phyloP scores from a whole-genome alignment of 1,140 invertebrate genomes.

The Pseudomyrmex dendroicus region DNA sequence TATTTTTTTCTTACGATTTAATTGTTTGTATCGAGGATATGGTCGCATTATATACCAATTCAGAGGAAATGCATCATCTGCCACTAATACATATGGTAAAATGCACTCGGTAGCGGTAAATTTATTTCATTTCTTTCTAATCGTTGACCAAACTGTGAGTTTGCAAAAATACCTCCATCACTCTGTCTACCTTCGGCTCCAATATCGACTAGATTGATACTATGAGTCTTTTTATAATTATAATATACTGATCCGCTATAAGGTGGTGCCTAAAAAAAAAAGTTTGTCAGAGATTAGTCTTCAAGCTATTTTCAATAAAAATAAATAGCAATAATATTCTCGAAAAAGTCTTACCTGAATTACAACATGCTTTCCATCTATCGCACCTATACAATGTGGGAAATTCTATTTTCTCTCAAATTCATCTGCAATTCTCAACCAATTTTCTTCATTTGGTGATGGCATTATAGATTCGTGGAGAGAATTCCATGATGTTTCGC shows the following conservation, averaged over 20 bases:
- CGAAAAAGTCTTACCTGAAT: conserved; percentile 3
- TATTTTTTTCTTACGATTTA: conserved; percentile 16
- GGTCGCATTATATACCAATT: background rate
- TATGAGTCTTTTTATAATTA: background rate
- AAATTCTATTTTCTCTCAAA: conserved; percentile 11
- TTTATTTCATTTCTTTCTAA: conserved; percentile 10
- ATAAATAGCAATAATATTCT: conserved; percentile 15
- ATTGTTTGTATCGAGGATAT: background rate
- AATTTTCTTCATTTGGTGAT: background rate
- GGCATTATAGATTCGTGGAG: background rate
- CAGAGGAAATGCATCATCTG: conserved; percentile 8
- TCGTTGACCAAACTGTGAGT: background rate
- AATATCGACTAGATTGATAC: background rate
- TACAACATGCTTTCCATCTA: background rate
- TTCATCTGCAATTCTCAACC: background rate
- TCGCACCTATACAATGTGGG: background rate
- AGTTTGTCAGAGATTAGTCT: too few species aligned
- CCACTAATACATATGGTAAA: conserved; percentile 8
- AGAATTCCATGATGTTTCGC: background rate
- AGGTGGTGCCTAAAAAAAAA: background rate
- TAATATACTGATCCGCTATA: background rate
- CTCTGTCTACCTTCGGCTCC: too few species aligned
- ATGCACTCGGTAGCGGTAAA: background rate
- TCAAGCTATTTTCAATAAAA: background rate
- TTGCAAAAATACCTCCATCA: too few species aligned